These are phyloP conservation scores for Cettia cetti DNA, from an alignment of 2,113 vertebrate genomes.

Conservation along the genomic window DNA sequence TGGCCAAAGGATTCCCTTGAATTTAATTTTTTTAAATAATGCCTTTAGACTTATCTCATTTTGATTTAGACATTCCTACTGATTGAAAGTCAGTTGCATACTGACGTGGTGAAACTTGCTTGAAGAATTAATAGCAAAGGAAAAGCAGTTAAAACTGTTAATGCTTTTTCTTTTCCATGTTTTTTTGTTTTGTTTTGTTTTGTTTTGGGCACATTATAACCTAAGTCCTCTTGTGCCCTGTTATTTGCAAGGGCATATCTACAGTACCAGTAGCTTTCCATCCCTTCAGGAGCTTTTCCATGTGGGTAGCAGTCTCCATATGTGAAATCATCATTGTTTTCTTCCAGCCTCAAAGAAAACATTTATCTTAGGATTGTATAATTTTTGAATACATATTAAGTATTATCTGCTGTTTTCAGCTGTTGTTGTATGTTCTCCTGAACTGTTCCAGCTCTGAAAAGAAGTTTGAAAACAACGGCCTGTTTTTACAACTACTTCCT, in stretches of 20 bases:
- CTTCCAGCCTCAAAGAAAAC: conserved; percentile 31
- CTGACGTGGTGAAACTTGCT: background rate
- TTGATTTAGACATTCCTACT: background rate
- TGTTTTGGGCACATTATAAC: background rate
- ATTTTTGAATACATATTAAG: conserved; percentile 32
- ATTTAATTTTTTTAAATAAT: background rate
- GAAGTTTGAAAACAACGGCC: conserved; percentile 51
- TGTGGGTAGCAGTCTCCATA: background rate
- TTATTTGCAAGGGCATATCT: background rate
- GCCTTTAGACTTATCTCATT: background rate
- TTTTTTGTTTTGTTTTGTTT: background rate
- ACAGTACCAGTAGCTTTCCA: background rate
- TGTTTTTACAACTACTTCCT: conserved; percentile 71
- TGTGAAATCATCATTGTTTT: conserved; percentile 18
- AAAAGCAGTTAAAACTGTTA: background rate
- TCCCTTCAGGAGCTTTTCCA: background rate
- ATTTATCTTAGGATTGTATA: conserved; percentile 13
- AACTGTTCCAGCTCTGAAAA: conserved; percentile 21
- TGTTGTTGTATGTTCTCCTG: conserved; percentile 28
- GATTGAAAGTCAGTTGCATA: background rate
- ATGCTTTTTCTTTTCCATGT: background rate
- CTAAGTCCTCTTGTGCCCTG: background rate
- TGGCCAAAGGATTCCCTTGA: background rate
- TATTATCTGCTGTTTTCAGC: conserved; percentile 54
- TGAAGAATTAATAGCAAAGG: background rate